These are phyloP conservation scores for Idaea dimidiata DNA, from an alignment of 2,888 invertebrate species.

Conservation along the genomic window DNA sequence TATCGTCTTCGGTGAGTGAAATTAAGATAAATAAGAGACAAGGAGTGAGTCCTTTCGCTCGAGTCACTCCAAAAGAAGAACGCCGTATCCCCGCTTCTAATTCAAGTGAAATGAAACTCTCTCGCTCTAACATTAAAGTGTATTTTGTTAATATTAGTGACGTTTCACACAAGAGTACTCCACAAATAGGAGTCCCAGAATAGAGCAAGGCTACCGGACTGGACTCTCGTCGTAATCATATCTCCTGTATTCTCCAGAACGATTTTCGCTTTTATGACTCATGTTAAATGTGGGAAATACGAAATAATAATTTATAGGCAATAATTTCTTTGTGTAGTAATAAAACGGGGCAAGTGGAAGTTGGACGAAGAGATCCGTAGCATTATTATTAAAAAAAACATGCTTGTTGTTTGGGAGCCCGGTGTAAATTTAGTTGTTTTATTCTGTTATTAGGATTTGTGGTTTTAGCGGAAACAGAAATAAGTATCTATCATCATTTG, in stretches of 20 bases:
- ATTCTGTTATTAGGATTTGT: too few relatives aligned
- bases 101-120: conserved; percentile 49
- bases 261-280: conserved; percentile 33
- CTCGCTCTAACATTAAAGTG: conserved; percentile 48
- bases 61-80: conserved; percentile 43
- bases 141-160: conserved; percentile 47
- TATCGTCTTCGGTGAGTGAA: conserved; percentile 67
- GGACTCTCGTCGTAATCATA: conserved; percentile 67
- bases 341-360: too few relatives aligned
- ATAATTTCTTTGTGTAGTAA: neutral
- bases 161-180: conserved; percentile 68
- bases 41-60: conserved; percentile 72
- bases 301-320: neutral
- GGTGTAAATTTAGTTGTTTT: too few relatives aligned
- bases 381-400: too few relatives aligned
- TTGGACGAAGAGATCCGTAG: too few relatives aligned
- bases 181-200: conserved; percentile 79
- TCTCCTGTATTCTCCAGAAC: conserved; percentile 46
- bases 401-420: too few relatives aligned
- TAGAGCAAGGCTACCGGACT: conserved; percentile 80
- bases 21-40: conserved; percentile 75
- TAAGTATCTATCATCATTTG: too few relatives aligned
- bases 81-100: conserved; percentile 37
- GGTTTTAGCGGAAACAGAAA: too few relatives aligned
- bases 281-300: conserved; percentile 5